phyloP scores from a whole-genome alignment of 2,797 vertebrate species.

The Diplodus puntazzo region DNA sequence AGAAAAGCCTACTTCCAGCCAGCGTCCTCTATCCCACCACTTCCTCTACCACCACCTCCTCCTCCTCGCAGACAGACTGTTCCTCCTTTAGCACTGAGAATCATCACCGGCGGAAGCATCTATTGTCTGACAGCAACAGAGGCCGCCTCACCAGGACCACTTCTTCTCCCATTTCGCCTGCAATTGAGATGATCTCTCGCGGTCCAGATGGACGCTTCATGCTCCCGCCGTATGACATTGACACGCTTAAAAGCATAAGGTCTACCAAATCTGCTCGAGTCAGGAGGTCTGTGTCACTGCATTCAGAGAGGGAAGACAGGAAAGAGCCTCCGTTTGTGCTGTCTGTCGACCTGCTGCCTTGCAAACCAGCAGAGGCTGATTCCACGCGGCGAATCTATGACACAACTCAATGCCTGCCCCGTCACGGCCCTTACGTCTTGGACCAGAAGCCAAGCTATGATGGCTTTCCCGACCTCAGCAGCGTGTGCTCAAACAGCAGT shows the following conservation, averaged over 20 bases:
- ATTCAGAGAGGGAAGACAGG: slow-evolving; percentile 68
- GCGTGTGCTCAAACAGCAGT: slow-evolving; percentile 72
- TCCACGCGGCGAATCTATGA: slow-evolving; percentile 31
- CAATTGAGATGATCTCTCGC: slow-evolving; percentile 90
- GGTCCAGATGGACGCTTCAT: slow-evolving; percentile 94
- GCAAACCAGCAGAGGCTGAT: slow-evolving; percentile 24
- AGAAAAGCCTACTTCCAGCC: slow-evolving; percentile 89
- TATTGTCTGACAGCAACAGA: slow-evolving; percentile 68
- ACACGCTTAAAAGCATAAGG: slow-evolving; percentile 41
- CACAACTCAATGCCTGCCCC: slow-evolving; percentile 44
- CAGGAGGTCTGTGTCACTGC: slow-evolving; percentile 76
- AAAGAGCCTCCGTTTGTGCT: slow-evolving; percentile 82
- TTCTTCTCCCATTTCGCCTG: slow-evolving; percentile 63
- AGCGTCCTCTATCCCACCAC: slow-evolving; percentile 79
- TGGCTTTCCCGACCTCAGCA: slow-evolving; percentile 64
- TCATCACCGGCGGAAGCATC: slow-evolving; percentile 57
- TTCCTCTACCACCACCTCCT: slow-evolving; percentile 75
- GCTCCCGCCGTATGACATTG: slow-evolving; percentile 62
- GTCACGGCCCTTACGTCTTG: slow-evolving; percentile 12
- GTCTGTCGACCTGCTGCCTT: slow-evolving; percentile 82
- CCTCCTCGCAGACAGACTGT: slow-evolving; percentile 78
- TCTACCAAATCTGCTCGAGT: slow-evolving; percentile 45
- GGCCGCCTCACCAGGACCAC: slow-evolving; percentile 73
- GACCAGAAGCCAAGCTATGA: slow-evolving; percentile 49
- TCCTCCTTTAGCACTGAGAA: slow-evolving; percentile 72